Evolutionary conservation across 2,113 vertebrate species (phyloP).

Genomic region (Ranitomeya variabilis): DNA sequence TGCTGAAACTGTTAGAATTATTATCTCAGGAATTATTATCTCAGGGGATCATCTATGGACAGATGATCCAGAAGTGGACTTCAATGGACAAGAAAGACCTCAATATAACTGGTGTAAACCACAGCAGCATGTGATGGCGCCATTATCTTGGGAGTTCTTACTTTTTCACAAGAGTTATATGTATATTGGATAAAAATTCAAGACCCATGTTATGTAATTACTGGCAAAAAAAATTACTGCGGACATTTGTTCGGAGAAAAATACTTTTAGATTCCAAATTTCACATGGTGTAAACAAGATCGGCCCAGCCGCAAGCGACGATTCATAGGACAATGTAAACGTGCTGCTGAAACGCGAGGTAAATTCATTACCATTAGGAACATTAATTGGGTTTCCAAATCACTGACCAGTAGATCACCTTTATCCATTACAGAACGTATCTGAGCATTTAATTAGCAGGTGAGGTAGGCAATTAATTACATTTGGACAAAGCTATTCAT

Average conservation of each 20-base stretch:
- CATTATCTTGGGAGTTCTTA: background rate
- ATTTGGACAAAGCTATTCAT: background rate
- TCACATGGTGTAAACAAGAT: background rate
- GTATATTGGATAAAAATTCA: background rate
- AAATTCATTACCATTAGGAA: conserved; percentile 11
- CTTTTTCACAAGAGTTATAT: background rate
- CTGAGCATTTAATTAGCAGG: conserved; percentile 23
- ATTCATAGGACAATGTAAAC: background rate
- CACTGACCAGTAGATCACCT: conserved; percentile 21
- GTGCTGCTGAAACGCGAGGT: background rate
- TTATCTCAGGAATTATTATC: too few species aligned
- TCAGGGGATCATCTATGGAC: background rate
- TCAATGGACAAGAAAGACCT: background rate
- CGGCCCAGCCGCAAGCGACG: background rate
- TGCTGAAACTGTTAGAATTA: too few species aligned
- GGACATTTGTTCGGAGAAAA: background rate
- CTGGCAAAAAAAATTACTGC: background rate
- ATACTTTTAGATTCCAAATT: background rate
- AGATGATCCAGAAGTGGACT: background rate
- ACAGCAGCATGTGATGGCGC: background rate
- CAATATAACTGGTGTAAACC: background rate
- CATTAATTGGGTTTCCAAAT: conserved; percentile 18
- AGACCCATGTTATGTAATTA: too few species aligned
- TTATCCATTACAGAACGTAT: conserved; percentile 10
- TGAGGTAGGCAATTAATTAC: conserved; percentile 11